These are phyloP conservation scores for Caenorhabditis angaria DNA, from an alignment of 2,888 invertebrate species.

Conservation along the genomic window DNA sequence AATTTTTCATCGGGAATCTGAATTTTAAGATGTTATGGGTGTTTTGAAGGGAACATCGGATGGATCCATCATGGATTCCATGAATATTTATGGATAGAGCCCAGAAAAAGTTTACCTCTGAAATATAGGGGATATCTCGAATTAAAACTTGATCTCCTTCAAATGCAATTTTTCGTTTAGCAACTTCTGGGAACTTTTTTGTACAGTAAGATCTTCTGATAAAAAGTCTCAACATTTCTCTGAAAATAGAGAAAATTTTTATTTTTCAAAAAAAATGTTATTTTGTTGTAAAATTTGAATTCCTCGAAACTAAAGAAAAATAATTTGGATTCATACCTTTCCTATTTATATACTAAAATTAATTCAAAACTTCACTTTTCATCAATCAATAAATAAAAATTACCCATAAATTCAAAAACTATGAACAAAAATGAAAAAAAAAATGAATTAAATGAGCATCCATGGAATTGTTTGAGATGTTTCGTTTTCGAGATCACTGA, in stretches of 20 bases:
- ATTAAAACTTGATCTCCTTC: conserved; percentile 28
- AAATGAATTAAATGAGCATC: conserved; percentile 18
- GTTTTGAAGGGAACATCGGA: background rate
- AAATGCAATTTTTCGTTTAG: conserved; percentile 26
- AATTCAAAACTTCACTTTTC: background rate
- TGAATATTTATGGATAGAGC: background rate
- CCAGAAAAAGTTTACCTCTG: conserved; percentile 18
- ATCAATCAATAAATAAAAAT: background rate
- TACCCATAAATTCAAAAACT: conserved; percentile 2
- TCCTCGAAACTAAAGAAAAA: background rate
- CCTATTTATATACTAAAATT: background rate
- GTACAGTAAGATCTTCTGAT: background rate
- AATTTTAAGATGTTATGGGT: background rate
- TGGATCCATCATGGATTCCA: background rate
- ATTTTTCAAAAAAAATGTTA: background rate
- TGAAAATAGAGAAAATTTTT: background rate
- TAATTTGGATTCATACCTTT: background rate
- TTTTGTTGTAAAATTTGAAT: background rate
- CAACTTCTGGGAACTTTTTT: conserved; percentile 8
- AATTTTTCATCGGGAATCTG: conserved; percentile 33
- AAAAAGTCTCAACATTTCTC: background rate
- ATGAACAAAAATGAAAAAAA: background rate
- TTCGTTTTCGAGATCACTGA: conserved; percentile 11
- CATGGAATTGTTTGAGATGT: conserved; percentile 12
- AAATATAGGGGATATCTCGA: conserved; percentile 24